Percentiles rank a stretch among this genome's conserved stretches.
These are phyloP conservation scores for Drosophila pseudotalamancana DNA, from an alignment of 2,888 invertebrate genomes.

Conservation along the genomic window DNA sequence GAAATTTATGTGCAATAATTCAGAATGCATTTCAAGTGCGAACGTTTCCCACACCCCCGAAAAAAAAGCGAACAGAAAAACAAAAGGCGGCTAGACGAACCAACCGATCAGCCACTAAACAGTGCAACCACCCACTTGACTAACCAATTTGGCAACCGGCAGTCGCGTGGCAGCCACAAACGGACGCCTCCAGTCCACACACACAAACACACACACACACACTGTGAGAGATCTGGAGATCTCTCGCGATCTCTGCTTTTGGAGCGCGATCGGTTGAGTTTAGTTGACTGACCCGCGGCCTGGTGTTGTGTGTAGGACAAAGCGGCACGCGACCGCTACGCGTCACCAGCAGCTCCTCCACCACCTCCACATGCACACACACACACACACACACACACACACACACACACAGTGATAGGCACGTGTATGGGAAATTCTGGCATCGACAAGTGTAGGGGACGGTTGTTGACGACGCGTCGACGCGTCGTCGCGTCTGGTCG, in stretches of 20 bases:
- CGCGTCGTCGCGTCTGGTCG: constrained; percentile 62
- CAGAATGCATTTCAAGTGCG: constrained; percentile 49
- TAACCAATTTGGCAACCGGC: constrained; percentile 65
- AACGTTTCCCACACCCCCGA: constrained; percentile 69
- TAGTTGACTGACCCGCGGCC: constrained; percentile 71
- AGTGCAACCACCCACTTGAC: constrained; percentile 62
- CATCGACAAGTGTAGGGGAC: constrained; percentile 73
- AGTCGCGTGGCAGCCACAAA: constrained; percentile 56
- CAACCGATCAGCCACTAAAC: constrained; percentile 39
- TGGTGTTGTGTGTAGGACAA: constrained; percentile 65
- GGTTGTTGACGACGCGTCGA: constrained; percentile 56
- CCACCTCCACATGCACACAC: constrained; percentile 48
- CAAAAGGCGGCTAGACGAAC: constrained; percentile 21
- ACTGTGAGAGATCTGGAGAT: constrained; percentile 1
- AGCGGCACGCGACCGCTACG: constrained; percentile 67
- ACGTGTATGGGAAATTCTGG: constrained; percentile 46
- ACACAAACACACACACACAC: too few species aligned
- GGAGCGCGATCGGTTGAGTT: constrained; percentile 62
- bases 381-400: constrained; percentile 33
- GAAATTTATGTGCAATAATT: constrained; percentile 72
- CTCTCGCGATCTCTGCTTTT: constrained; percentile 58
- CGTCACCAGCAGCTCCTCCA: constrained; percentile 30
- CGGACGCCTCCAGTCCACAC: constrained; percentile 62
- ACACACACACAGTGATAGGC: constrained; percentile 30
- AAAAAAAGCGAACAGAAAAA: too few species aligned